phyloP scores from a whole-genome alignment of 2,113 vertebrate genomes.

The Chaetodon trifascialis region DNA sequence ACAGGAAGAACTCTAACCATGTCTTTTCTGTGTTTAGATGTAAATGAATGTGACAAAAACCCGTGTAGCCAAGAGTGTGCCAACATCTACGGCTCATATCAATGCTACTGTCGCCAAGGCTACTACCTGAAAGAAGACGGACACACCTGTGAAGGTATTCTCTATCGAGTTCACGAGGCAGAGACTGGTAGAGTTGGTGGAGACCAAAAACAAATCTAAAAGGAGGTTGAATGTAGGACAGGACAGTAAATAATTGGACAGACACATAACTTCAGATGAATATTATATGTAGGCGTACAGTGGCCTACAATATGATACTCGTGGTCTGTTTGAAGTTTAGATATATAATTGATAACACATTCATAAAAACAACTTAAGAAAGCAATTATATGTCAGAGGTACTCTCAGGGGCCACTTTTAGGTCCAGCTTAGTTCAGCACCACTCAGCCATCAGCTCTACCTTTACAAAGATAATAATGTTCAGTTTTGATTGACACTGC shows the following conservation, averaged over 20 bases:
- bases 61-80: constrained; percentile 95
- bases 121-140: constrained; percentile 93
- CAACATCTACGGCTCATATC: constrained; percentile 95
- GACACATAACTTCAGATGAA: background rate
- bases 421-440: background rate
- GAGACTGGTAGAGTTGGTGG: background rate
- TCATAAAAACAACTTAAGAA: background rate
- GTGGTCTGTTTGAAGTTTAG: background rate
- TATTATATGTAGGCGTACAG: background rate
- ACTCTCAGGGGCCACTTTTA: background rate
- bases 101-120: constrained; percentile 95
- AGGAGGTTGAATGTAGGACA: background rate
- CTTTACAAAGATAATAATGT: no score
- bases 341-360: background rate
- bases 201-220: background rate
- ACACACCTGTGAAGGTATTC: constrained; percentile 90
- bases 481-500: no score
- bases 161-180: background rate
- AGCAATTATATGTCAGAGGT: background rate
- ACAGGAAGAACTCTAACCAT: background rate
- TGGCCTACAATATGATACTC: background rate
- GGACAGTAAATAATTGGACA: background rate
- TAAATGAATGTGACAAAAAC: constrained; percentile 91
- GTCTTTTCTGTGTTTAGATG: constrained; percentile 81
- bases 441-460: background rate